Evolutionary conservation across 2,113 vertebrate species (phyloP), one percentile per base, ranked within the genome.

Genomic region (Mobula birostris): DNA sequence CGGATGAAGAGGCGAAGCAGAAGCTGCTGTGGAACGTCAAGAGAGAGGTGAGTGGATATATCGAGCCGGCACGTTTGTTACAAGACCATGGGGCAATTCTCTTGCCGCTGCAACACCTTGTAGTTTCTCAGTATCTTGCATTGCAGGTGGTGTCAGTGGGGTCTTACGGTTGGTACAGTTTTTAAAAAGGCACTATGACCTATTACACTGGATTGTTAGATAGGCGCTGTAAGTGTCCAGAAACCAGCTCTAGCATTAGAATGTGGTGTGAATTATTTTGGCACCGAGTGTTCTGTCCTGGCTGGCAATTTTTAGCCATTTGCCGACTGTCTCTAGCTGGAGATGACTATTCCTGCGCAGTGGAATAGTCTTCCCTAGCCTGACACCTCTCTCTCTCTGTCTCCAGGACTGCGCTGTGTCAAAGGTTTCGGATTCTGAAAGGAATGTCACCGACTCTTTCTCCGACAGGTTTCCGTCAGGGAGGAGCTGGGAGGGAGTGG

Each of bases 1-100:
- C 97, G 27, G 97, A 97, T 95, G 97, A 98, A 95, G 97, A 97
- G 66, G 95, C 96, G 95, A 98, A 98, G 96, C 98, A 99, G 94
- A 98, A 98, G 96, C 96, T 99, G 96, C 96, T 98, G 87, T 98
- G 98, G 98, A 98, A 97, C 96, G 98, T 98, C 87, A 99, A 98
- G 94, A 97, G 98, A 94, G 98, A 98, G 98, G 98, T 98, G 96
- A 85, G 58, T 94, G 95, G 94, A 27, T 14, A 32, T 5, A 32
- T 77, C 4, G 3, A 32, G 56, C 56, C 15, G 19, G 19, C 79
- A 24, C 48, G 48, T 48, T 48, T 48, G 48, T 48, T 48, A 48
- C 48, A 48, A 36, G 48, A 48, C 24, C 48, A 4, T 11, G 17
- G 8, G 29, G 61, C 19, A 29, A 1, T 27, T n/a, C 48, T 58